phyloP scores from a whole-genome alignment of 1,140 invertebrate species.

The Patella vulgata region DNA sequence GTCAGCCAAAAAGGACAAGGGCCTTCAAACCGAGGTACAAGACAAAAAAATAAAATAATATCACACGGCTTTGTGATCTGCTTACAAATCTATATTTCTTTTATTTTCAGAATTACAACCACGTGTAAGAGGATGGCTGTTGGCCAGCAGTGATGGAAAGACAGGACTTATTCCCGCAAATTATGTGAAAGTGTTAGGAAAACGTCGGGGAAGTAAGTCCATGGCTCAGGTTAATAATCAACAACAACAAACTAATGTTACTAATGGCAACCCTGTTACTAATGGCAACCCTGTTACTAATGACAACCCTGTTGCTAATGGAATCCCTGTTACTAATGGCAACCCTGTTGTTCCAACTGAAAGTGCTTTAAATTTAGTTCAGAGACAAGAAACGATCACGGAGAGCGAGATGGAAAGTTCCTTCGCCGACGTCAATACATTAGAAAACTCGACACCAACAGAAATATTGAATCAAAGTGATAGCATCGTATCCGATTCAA shows the following conservation, averaged over 20 bases:
- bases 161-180: constrained; percentile 83
- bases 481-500: no score
- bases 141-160: constrained; percentile 72
- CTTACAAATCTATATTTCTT: constrained; percentile 5
- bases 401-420: constrained; percentile 6
- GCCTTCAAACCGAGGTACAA: no score
- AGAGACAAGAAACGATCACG: background rate
- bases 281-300: no score
- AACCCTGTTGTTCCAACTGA: background rate
- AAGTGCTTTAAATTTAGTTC: no score
- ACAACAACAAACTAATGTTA: no score
- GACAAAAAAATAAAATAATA: no score
- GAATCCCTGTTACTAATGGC: background rate
- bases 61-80: no score
- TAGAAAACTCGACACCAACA: no score
- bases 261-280: no score
- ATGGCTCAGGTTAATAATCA: background rate
- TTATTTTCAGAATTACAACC: constrained; percentile 74
- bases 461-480: no score
- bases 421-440: constrained; percentile 1
- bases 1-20: no score
- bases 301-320: no score
- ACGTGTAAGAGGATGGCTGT: constrained; percentile 67
- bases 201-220: constrained; percentile 45
- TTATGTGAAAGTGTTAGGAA: constrained; percentile 75